phyloP scores from a whole-genome alignment of 2,113 vertebrate genomes.

The Pan paniscus region DNA sequence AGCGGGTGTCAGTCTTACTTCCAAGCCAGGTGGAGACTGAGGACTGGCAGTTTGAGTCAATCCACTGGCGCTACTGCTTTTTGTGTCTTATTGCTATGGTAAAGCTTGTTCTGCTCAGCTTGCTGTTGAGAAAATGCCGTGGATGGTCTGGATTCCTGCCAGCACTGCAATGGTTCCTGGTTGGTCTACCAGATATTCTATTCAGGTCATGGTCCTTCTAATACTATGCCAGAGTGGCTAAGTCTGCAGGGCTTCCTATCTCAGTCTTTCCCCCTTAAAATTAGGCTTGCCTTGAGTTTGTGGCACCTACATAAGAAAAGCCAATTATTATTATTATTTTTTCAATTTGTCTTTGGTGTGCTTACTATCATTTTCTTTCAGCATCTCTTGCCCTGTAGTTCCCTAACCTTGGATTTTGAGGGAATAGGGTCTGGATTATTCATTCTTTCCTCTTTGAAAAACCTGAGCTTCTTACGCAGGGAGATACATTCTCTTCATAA shows the following conservation, averaged over 20 bases:
- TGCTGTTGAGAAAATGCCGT: background rate
- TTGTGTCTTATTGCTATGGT: background rate
- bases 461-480: background rate
- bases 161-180: background rate
- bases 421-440: background rate
- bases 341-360: background rate
- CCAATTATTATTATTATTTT: too few species aligned
- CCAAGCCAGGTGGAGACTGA: background rate
- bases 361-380: background rate
- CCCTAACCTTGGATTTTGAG: background rate
- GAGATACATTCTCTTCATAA: background rate
- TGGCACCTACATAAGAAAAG: background rate
- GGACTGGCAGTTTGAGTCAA: background rate
- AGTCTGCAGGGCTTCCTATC: background rate
- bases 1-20: background rate
- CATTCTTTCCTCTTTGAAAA: background rate
- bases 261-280: background rate
- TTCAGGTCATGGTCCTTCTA: background rate
- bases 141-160: constrained; percentile 21
- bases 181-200: background rate
- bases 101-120: background rate
- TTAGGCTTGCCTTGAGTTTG: background rate
- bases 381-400: background rate
- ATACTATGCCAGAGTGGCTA: background rate
- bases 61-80: background rate